Evolutionary conservation across 2,113 vertebrate genomes (phyloP), one percentile per base, ranked within the genome.

Genomic region (Procavia capensis): DNA sequence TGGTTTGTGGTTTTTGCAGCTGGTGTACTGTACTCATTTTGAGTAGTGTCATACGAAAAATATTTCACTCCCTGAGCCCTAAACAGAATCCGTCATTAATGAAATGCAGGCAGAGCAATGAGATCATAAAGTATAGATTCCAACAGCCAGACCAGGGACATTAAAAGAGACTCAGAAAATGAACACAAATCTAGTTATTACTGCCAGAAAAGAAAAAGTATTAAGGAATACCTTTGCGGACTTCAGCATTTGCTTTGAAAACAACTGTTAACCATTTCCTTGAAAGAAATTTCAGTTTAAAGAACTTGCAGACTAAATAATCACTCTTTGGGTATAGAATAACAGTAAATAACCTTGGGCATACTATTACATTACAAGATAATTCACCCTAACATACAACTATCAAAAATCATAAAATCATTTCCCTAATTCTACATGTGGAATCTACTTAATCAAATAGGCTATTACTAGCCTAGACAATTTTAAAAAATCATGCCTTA

Each of bases 51-150:
- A 99, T 99, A 98, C 99, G 99, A 99, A 99, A 99, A 99, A 98
- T 99, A 99, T 99, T 99, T 99, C 98, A 98, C 98, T 99, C 98
- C 98, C 98, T 98, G 98, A 98, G 97, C 98, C 95, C 98, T 98
- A 99, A 99, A 99, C 98, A 99, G 98, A 99, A 98, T 98, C 98
- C 98, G 98, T 99, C 99, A 99, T 99, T 99, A 99, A 99, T 99
- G 99, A 99, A 99, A 99, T 98, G 98, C 99, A 99, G 99, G 99
- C 99, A 98, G 98, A 94, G 98, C 98, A 98, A 99, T 99, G 99
- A 99, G 99, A 99, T 99, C 99, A 99, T 99, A 99, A 99, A 99
- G 99, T 99, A 99, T 99, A 99, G 98, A 99, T 99, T 99, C 99
- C 99, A 99, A 99, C 99, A 99, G 99, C 98, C 98, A 98, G 97